Conservation (phyloP, 2,797 vertebrate species). For the Pangasius sanitwongsei region DNA sequence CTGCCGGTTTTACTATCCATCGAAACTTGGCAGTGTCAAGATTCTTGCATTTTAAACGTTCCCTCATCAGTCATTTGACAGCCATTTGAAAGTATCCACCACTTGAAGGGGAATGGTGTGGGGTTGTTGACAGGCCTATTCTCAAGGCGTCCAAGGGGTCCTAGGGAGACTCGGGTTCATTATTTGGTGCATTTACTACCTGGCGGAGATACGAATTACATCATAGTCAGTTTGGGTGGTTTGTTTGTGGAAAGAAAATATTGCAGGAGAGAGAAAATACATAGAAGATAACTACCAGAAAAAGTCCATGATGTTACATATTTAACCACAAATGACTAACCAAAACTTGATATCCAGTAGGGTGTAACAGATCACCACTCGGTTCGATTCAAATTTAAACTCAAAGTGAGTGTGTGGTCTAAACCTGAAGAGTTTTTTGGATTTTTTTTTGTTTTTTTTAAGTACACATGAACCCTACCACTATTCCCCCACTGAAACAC, state of each 20-base stretch:
- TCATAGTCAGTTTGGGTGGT: neutral
- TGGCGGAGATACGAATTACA: constrained; percentile 14
- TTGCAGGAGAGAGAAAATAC: neutral
- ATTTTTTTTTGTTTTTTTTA: neutral
- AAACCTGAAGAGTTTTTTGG: neutral
- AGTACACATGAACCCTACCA: neutral
- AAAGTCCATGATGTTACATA: neutral
- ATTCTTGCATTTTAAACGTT: constrained; percentile 54
- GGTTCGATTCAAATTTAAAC: no score
- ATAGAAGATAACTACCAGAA: neutral
- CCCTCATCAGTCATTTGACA: constrained; percentile 45
- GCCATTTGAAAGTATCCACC: constrained; percentile 55
- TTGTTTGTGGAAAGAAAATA: neutral
- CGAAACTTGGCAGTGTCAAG: constrained; percentile 52
- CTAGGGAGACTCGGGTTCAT: constrained; percentile 64
- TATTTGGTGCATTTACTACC: constrained; percentile 5
- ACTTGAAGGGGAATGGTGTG: constrained; percentile 50
- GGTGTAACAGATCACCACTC: neutral
- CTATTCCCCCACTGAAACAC: neutral
- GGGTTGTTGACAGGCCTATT: constrained; percentile 44
- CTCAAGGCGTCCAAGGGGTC: constrained; percentile 63
- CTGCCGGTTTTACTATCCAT: constrained; percentile 56
- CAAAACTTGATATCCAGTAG: neutral
- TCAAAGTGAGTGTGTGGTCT: neutral
- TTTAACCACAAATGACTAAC: neutral